Conservation (phyloP, 2,797 vertebrate genomes). For the Harpagifer antarcticus region DNA sequence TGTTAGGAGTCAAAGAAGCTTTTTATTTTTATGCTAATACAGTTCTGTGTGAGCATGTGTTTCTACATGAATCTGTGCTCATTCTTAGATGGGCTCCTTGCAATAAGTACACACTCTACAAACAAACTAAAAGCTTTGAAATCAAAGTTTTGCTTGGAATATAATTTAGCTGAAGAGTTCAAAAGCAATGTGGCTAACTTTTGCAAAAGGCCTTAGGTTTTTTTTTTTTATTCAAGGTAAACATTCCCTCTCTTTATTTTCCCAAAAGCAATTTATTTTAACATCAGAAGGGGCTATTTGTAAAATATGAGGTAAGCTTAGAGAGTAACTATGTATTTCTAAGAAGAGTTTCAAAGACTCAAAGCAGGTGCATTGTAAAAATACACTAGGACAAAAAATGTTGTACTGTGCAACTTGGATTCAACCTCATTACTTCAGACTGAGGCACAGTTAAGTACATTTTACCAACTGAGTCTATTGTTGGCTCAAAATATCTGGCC, state of each 20-base stretch:
- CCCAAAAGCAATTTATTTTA: conserved; percentile 16
- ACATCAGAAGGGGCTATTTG: conserved; percentile 28
- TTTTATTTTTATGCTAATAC: neutral
- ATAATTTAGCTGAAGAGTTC: conserved; percentile 16
- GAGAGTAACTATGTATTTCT: conserved; percentile 9
- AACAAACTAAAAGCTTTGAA: conserved; percentile 8
- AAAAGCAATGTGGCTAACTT: conserved; percentile 27
- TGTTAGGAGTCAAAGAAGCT: conserved; percentile 1
- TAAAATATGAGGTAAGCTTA: conserved; percentile 10
- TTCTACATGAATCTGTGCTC: neutral
- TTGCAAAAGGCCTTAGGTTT: conserved; percentile 24
- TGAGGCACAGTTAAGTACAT: conserved; percentile 26
- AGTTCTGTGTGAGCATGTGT: neutral
- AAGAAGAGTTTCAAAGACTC: neutral
- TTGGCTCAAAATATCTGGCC: conserved; percentile 45
- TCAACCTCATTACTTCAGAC: conserved; percentile 34
- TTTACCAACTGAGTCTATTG: conserved; percentile 27
- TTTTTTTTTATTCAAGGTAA: conserved; percentile 8
- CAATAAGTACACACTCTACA: neutral
- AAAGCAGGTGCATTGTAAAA: conserved; percentile 21
- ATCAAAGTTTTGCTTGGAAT: conserved; percentile 19
- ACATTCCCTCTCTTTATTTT: neutral
- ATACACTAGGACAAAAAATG: neutral
- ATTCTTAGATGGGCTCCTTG: neutral
- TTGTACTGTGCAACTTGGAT: conserved; percentile 5